Base-by-base conservation (phyloP, 2,797 vertebrate genomes). In the Pangasius macronema region DNA sequence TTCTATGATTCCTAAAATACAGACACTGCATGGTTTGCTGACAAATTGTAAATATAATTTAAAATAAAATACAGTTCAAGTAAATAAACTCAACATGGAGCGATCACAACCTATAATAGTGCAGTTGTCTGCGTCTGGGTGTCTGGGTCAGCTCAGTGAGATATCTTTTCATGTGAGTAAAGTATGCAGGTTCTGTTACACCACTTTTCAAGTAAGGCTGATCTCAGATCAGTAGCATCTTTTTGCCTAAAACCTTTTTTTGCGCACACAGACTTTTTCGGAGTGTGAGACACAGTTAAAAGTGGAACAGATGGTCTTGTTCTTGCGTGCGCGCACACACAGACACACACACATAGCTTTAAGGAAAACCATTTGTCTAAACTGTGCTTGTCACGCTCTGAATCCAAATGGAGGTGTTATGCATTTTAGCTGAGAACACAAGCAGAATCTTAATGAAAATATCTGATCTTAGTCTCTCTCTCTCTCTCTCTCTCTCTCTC, bases 261-360 rank as follows among this genome's bases (percentile, higher is more conserved):
- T 6, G 92, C 91, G 92, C 91, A 91, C 88, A 72, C 76, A 82
- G 87, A 89, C 86, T 92, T 91, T 91, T 91, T 84, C 90, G 88
- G 89, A 90, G 88, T 89, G 86, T 91, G 89, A 88, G 89, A 90
- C 84, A 90, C 90, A 91, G 90, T 92, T 92, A 89, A 92, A 92
- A 94, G 92, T 91, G 88, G 91, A 93, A 92, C 91, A 91, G 93
- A 93, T 93, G 94, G 91, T 85, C 27, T 51, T 85, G 27, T 91
- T 92, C 89, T 88, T 86, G 65, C 89, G 90, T 84, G 73, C 27
- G 0, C 46, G 14, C n/a, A 9, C 55, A 30, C 39, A 36, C 79
- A 51, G 55, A 53, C 49, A 49, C 68, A 55, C 55, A 57, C 63
- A 33, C 68, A 83, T n/a, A 86, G 92, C 92, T 91, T 65, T 86